A percentile compares a stretch with the other conserved stretches of the same genome.
These are phyloP conservation scores for Cepaea nemoralis DNA, from an alignment of 1,140 invertebrate genomes.

Conservation along the genomic window DNA sequence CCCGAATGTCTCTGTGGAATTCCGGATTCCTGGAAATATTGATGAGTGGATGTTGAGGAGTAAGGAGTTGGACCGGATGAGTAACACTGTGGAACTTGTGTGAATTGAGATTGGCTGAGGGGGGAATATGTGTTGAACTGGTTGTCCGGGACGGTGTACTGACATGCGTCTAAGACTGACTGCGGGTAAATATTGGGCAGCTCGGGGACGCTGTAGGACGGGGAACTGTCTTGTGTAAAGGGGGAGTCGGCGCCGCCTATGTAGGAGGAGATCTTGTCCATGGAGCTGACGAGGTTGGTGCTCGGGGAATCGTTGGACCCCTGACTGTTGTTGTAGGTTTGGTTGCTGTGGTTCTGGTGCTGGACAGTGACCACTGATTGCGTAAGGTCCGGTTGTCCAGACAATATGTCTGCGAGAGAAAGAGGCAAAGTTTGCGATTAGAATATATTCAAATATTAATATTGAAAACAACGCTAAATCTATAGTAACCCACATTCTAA, in stretches of 20 bases:
- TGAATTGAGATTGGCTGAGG: constrained; percentile 43
- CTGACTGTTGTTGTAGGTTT: constrained; percentile 51
- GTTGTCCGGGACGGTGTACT: constrained; percentile 47
- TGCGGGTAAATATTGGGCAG: constrained; percentile 35
- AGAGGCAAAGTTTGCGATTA: background rate
- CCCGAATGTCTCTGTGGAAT: constrained; percentile 39
- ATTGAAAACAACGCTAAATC: too few species aligned
- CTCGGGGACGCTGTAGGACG: constrained; percentile 44
- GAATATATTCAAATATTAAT: too few species aligned
- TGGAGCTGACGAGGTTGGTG: constrained; percentile 63
- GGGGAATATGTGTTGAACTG: constrained; percentile 43
- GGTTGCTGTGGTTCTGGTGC: constrained; percentile 51
- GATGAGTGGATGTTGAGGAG: constrained; percentile 14
- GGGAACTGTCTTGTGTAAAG: constrained; percentile 30
- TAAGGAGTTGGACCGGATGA: constrained; percentile 21
- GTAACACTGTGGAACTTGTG: constrained; percentile 31
- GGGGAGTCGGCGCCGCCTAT: constrained; percentile 22
- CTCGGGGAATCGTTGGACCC: constrained; percentile 58
- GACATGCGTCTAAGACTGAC: constrained; percentile 4
- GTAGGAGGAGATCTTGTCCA: constrained; percentile 55
- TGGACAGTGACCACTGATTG: constrained; percentile 76
- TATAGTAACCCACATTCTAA: too few species aligned
- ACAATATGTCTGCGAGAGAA: constrained; percentile 72
- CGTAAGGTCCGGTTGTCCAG: constrained; percentile 89
- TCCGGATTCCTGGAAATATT: constrained; percentile 20